Evolutionary conservation across 2,113 vertebrate genomes (phyloP).

Genomic region (Eurypyga helias): DNA sequence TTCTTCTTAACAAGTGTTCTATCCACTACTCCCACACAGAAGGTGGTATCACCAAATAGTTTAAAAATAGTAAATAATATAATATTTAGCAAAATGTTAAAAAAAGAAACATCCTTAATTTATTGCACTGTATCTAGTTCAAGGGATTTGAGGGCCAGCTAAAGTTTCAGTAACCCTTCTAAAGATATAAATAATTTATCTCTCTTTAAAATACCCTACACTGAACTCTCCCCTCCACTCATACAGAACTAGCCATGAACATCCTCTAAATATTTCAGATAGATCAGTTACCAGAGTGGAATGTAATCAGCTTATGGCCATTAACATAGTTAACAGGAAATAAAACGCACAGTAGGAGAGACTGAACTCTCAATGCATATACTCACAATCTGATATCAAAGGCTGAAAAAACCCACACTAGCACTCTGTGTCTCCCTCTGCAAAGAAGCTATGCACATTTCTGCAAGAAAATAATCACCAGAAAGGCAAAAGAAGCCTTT

Average conservation of each 20-base stretch:
- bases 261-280: slow-evolving; percentile 72
- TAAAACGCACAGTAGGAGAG: not conserved
- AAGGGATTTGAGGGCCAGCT: slow-evolving; percentile 43
- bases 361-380: not conserved
- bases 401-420: not conserved
- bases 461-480: not conserved
- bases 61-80: not conserved
- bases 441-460: not conserved
- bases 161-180: slow-evolving; percentile 46
- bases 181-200: slow-evolving; percentile 63
- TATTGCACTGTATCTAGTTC: not conserved
- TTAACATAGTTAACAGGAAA: not conserved
- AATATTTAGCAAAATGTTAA: not conserved
- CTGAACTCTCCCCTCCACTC: slow-evolving; percentile 39
- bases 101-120: not conserved
- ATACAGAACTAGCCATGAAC: slow-evolving; percentile 23
- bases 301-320: slow-evolving; percentile 31
- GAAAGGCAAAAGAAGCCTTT: not conserved
- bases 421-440: not conserved
- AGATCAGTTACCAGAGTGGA: slow-evolving; percentile 51
- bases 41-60: not conserved
- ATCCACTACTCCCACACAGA: not conserved
- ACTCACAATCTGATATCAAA: not conserved
- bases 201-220: slow-evolving; percentile 44
- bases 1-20: not conserved